Percentiles rank a stretch among this genome's conserved stretches.
Evolutionary conservation across 2,888 invertebrate genomes (phyloP).

Genomic region (Andrena flavipes): DNA sequence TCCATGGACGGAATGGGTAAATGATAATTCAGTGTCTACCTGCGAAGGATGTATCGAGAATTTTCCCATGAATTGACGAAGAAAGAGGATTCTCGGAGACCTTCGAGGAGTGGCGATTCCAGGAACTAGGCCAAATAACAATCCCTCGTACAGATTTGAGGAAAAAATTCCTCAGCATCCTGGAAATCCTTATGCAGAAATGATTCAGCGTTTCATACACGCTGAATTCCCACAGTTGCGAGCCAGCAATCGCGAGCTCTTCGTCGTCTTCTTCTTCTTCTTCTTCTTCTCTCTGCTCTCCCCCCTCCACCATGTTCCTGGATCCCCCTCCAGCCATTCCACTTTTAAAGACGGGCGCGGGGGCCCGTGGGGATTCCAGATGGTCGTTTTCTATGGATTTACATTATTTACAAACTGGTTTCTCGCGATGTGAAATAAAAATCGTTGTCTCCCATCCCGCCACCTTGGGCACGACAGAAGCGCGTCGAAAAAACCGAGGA

Average conservation of each 20-base stretch:
- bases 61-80: not conserved
- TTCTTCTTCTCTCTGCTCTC: conserved; percentile 12
- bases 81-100: not conserved
- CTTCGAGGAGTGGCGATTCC: too few relatives aligned
- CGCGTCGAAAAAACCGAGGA: conserved; percentile 38
- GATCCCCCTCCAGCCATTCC: conserved; percentile 62
- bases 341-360: conserved; percentile 72
- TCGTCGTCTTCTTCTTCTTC: conserved; percentile 28
- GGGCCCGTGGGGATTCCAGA: conserved; percentile 53
- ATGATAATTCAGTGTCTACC: not conserved
- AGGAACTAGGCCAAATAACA: not conserved
- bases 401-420: conserved; percentile 82
- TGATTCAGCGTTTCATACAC: conserved; percentile 40
- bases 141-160: not conserved
- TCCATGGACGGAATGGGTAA: not conserved
- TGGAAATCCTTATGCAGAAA: conserved; percentile 14
- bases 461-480: conserved; percentile 59
- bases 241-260: conserved; percentile 28
- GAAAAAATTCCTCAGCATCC: conserved; percentile 1
- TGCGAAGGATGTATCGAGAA: not conserved
- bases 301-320: not conserved
- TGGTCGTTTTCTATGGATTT: conserved; percentile 77
- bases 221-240: conserved; percentile 48
- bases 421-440: conserved; percentile 79
- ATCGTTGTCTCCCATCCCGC: conserved; percentile 71